A percentile compares a stretch with the other conserved stretches of the same genome.
Conservation (phyloP, 2,113 vertebrate species). For the Amblyornis subalaris region DNA sequence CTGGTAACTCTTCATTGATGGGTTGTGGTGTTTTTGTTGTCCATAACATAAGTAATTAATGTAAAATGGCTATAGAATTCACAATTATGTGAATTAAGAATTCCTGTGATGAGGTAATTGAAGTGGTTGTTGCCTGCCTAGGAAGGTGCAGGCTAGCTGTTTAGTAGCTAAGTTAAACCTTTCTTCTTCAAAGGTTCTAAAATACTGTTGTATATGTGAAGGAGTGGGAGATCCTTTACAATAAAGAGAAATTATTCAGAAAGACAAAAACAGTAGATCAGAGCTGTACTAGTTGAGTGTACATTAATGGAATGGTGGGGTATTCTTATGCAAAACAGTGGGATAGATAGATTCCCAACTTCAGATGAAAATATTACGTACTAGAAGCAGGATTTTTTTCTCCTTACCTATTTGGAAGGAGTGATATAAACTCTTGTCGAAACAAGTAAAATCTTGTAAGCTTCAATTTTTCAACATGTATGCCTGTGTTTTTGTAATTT, state of each 20-base stretch:
- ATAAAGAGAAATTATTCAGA: neutral
- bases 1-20: neutral
- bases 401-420: neutral
- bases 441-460: neutral
- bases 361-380: neutral
- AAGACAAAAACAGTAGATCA: neutral
- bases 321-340: neutral
- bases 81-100: neutral
- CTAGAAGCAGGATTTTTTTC: neutral
- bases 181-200: neutral
- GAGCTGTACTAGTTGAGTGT: neutral
- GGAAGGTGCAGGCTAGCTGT: neutral
- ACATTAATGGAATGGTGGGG: neutral
- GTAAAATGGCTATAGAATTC: neutral
- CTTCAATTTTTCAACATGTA: neutral
- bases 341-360: neutral
- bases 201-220: neutral
- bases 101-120: neutral
- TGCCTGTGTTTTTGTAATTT: neutral
- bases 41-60: neutral
- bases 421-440: neutral
- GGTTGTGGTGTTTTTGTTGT: neutral
- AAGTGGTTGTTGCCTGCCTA: neutral
- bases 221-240: neutral
- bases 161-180: neutral